phyloP scores from a whole-genome alignment of 2,888 invertebrate genomes.

The Itoplectis maculator region DNA sequence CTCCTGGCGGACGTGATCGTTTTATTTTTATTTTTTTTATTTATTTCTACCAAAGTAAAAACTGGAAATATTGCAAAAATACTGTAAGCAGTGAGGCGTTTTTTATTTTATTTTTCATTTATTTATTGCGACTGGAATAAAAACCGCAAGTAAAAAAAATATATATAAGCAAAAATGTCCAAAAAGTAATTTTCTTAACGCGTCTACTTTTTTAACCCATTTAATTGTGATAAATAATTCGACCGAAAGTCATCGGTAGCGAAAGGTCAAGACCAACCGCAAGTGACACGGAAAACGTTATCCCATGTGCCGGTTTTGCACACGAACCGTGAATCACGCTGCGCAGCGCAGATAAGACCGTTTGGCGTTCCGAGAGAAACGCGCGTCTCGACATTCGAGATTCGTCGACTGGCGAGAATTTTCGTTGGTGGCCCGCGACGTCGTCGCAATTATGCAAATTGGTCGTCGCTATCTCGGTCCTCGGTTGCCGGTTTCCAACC shows the following conservation, averaged over 20 bases:
- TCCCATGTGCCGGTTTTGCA: too few relatives aligned
- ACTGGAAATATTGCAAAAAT: too few relatives aligned
- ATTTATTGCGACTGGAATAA: too few relatives aligned
- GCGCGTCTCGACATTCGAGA: slow-evolving; percentile 23
- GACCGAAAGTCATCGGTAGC: neutral
- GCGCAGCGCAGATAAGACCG: slow-evolving; percentile 12
- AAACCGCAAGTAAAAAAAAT: too few relatives aligned
- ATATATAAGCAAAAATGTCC: too few relatives aligned
- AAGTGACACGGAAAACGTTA: neutral
- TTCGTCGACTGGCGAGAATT: slow-evolving; percentile 35
- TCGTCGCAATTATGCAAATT: slow-evolving; percentile 74
- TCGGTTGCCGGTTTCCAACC: slow-evolving; percentile 61
- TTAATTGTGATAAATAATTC: neutral
- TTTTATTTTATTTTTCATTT: too few relatives aligned
- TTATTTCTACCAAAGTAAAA: too few relatives aligned
- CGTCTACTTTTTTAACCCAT: neutral
- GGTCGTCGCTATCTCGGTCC: slow-evolving; percentile 60
- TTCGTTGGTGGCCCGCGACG: slow-evolving; percentile 58
- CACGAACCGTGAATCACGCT: neutral
- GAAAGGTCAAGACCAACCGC: neutral
- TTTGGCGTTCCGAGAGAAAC: slow-evolving; percentile 40
- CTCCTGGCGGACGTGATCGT: slow-evolving; percentile 40
- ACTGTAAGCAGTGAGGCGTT: too few relatives aligned
- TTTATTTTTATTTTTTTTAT: slow-evolving; percentile 34
- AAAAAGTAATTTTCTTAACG: neutral